Percentiles rank a stretch among this genome's conserved stretches.
Conservation (phyloP, 2,797 vertebrate species). For the Sus cebifrons region DNA sequence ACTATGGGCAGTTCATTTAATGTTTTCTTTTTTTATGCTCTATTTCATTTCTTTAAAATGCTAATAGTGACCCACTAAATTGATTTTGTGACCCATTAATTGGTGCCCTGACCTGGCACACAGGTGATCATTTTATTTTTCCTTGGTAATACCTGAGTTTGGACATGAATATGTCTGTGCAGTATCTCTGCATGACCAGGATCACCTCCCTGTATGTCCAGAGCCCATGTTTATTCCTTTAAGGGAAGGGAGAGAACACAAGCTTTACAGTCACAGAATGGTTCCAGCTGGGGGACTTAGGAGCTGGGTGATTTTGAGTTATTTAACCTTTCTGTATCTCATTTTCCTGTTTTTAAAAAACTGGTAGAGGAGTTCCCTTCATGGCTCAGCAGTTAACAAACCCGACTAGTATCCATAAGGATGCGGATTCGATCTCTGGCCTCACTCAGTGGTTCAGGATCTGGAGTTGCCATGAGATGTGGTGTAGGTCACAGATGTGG, state of each 20-base stretch:
- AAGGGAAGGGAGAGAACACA: not conserved
- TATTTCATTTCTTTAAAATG: constrained; percentile 67
- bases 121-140: constrained; percentile 67
- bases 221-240: not conserved
- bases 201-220: not conserved
- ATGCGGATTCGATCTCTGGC: too few relatives aligned
- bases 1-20: not conserved
- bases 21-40: constrained; percentile 52
- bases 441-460: too few relatives aligned
- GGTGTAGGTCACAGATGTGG: too few relatives aligned
- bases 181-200: not conserved
- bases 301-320: constrained; percentile 46
- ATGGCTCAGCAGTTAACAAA: too few relatives aligned
- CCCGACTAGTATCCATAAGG: too few relatives aligned
- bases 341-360: not conserved
- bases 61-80: constrained; percentile 62
- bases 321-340: constrained; percentile 3
- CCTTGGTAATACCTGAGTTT: constrained; percentile 64
- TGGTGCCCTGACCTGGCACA: constrained; percentile 68
- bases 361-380: not conserved
- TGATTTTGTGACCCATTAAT: constrained; percentile 69
- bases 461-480: too few relatives aligned
- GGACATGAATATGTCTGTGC: constrained; percentile 47
- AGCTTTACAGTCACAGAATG: not conserved
- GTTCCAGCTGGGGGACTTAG: not conserved